Base-by-base conservation (phyloP, 2,797 vertebrate species). In the Pangasius larnaudii region DNA sequence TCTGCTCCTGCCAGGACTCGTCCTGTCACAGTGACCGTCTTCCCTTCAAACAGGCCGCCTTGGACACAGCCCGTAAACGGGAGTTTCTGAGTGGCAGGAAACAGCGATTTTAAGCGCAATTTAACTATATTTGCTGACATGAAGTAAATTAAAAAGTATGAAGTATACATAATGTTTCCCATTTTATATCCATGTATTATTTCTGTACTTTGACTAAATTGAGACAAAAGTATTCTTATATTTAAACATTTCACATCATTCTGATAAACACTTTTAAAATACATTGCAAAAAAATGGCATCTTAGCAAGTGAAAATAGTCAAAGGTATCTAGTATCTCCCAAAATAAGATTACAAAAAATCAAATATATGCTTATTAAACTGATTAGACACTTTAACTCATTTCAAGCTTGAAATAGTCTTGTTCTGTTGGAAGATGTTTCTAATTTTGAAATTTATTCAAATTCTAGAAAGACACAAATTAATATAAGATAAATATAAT, bases 31-130 rank as follows among this genome's bases (percentile, higher is more conserved):
- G 88, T 89, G 27, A 92, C 14, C 18, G 14, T 49, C 88, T 88
- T 92, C n/a, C 91, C 91, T 49, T 90, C 91, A 36, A 30, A 78
- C 71, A 92, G 85, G n/a, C 89, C 85, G 4, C 89, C 90, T 19
- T 86, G 72, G 69, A 92, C 87, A 19, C 3, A 5, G 9, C 90
- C 87, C 5, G 49, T 84, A 84, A 92, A 90, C 27, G 89, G 90
- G 1, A 86, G n/a, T 3, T 0, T 46, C 89, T 92, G 65, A 49
- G 30, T 0, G 22, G 13, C 46, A 51, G 27, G 46, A n/a, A 74
- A 49, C 46, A 51, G 27, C 9, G 16, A 27, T 10, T 53, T 53
- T 5, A 65, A 3, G 22, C 2, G 18, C 10, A 13, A 5, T 79
- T 63, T 16, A 36, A 39, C 24, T 24, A 46, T 27, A 30, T 51